Percentiles rank a stretch among this genome's conserved stretches.
Conservation (phyloP, 2,113 vertebrate genomes). For the Semnornis frantzii region DNA sequence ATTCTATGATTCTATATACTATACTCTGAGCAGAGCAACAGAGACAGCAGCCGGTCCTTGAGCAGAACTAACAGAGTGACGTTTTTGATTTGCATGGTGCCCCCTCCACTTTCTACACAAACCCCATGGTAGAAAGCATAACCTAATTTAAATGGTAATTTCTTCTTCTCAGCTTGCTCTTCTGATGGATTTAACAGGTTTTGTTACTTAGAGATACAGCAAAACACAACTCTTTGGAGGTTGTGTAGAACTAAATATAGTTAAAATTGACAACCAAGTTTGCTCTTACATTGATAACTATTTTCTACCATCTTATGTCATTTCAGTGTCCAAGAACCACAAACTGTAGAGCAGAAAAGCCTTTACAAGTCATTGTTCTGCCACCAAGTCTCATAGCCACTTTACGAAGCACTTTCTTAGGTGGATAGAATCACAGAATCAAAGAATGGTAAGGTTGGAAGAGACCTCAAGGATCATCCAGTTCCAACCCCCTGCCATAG, state of each 20-base stretch:
- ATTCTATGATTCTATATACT: too few species aligned
- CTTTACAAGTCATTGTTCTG: neutral
- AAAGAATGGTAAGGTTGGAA: too few species aligned
- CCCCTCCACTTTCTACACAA: neutral
- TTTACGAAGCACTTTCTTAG: neutral
- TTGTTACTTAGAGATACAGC: neutral
- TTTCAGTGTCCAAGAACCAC: neutral
- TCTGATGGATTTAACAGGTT: neutral
- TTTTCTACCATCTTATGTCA: neutral
- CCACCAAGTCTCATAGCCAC: neutral
- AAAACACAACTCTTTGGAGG: neutral
- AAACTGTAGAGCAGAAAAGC: neutral
- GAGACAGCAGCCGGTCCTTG: neutral
- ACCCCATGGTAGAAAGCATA: rapidly evolving
- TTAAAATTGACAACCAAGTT: neutral
- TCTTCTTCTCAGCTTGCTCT: neutral
- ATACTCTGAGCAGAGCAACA: neutral
- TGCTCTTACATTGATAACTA: neutral
- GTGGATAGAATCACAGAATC: too few species aligned
- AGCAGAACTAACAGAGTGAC: neutral
- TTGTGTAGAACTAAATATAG: neutral
- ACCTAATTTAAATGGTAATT: neutral
- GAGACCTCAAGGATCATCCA: too few species aligned
- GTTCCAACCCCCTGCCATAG: too few species aligned
- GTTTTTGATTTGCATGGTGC: neutral